Evolutionary conservation across 2,113 vertebrate species (phyloP).

Genomic region (Cebidichthys violaceus): DNA sequence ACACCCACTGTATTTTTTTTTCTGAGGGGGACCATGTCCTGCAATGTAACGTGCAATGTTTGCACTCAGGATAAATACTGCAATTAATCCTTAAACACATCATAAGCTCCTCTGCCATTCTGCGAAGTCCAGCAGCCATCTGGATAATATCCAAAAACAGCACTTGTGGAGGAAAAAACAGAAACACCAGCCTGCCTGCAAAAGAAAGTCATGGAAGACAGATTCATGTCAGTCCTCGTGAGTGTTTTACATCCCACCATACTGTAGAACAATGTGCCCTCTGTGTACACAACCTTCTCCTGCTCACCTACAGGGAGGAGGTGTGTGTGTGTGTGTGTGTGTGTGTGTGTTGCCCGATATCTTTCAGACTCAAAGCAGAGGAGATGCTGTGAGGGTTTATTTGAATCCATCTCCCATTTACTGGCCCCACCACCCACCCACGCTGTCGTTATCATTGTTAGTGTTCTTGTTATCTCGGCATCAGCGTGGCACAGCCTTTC

Average conservation of each 20-base stretch:
- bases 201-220: slow-evolving; percentile 63
- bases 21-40: slow-evolving; percentile 26
- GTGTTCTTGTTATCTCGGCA: slow-evolving; percentile 54
- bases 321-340: no score
- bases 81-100: slow-evolving; percentile 74
- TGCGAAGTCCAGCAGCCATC: slow-evolving; percentile 44
- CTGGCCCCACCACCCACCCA: not conserved
- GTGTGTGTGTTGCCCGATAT: no score
- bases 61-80: slow-evolving; percentile 45
- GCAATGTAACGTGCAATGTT: slow-evolving; percentile 52
- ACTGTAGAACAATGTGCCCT: slow-evolving; percentile 64
- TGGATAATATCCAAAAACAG: slow-evolving; percentile 72
- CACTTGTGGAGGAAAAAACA: slow-evolving; percentile 13
- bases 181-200: not conserved
- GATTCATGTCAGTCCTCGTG: slow-evolving; percentile 71
- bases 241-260: slow-evolving; percentile 56
- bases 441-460: slow-evolving; percentile 35
- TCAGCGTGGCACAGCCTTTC: slow-evolving; percentile 17
- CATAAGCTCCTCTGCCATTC: slow-evolving; percentile 55
- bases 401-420: slow-evolving; percentile 56
- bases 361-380: no score
- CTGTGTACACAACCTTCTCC: slow-evolving; percentile 43
- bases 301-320: slow-evolving; percentile 39
- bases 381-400: slow-evolving; percentile 49
- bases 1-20: slow-evolving; percentile 48